Conservation (phyloP, 2,797 vertebrate species). For the Microchirus variegatus region DNA sequence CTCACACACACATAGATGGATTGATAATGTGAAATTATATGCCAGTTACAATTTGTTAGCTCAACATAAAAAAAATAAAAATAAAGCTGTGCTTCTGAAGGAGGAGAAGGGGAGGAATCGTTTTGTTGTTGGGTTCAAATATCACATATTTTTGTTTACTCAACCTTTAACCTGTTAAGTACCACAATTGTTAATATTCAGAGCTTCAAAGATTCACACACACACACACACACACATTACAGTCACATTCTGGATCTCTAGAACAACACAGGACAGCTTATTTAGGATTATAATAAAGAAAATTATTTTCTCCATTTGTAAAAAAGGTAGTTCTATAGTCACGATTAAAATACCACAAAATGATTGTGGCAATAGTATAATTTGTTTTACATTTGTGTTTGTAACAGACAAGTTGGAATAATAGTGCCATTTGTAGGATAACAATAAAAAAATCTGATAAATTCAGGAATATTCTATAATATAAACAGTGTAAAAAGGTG, state of each 20-base stretch:
- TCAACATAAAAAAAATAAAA: too few species aligned
- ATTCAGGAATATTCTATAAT: conserved; percentile 14
- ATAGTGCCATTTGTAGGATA: not conserved
- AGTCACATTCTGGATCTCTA: conserved; percentile 31
- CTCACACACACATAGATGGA: too few species aligned
- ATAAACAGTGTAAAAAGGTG: not conserved
- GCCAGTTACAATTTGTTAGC: too few species aligned
- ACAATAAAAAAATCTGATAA: conserved; percentile 23
- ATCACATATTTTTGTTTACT: not conserved
- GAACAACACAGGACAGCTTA: conserved; percentile 22
- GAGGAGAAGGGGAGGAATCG: too few species aligned
- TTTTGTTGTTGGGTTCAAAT: too few species aligned
- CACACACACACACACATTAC: conserved; percentile 20
- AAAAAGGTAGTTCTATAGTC: conserved; percentile 21
- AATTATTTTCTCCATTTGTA: conserved; percentile 14
- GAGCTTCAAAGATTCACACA: conserved; percentile 25
- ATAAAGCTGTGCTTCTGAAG: too few species aligned
- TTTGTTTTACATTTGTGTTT: not conserved
- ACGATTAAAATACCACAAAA: conserved; percentile 21
- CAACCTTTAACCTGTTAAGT: conserved; percentile 2
- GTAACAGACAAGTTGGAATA: not conserved
- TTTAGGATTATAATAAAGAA: conserved; percentile 24
- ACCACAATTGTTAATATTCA: not conserved
- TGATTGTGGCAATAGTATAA: not conserved
- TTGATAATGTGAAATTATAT: too few species aligned